These are phyloP conservation scores for Bolinopsis microptera DNA, from an alignment of 37 sponge, comb jelly and placozoan genomes.

Conservation along the genomic window DNA sequence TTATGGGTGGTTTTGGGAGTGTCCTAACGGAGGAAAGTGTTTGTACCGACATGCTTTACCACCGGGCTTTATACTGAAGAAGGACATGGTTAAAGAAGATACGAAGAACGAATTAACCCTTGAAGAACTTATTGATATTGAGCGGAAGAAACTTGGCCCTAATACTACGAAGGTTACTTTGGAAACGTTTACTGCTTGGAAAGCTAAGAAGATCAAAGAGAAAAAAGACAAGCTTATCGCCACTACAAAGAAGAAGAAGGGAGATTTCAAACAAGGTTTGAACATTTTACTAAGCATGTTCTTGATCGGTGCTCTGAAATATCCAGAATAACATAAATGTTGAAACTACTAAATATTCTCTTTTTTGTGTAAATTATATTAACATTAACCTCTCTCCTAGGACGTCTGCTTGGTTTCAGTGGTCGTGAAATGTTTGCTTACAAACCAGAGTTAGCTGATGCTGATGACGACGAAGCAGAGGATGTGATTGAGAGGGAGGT, in stretches of 20 bases:
- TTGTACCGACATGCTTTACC: constrained; percentile 96
- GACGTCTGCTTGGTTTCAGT: constrained; percentile 69
- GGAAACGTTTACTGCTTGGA: constrained; percentile 85
- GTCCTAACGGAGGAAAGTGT: constrained; percentile 92
- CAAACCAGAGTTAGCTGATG: constrained; percentile 83
- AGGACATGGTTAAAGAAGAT: constrained; percentile 73
- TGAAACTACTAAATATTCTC: no score
- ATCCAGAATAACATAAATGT: no score
- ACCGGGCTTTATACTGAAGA: constrained; percentile 95
- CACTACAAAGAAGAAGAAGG: constrained; percentile 75
- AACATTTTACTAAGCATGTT: no score
- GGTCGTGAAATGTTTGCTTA: constrained; percentile 97
- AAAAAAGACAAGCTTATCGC: constrained; percentile 73
- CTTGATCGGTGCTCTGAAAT: no score
- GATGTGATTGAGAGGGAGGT: constrained; percentile 67
- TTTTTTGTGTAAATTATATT: no score
- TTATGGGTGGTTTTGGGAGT: constrained; percentile 99
- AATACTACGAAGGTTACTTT: constrained; percentile 68
- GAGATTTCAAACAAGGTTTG: constrained; percentile 85
- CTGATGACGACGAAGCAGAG: constrained; percentile 78
- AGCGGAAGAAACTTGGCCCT: constrained; percentile 71
- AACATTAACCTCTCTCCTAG: no score
- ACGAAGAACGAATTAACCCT: constrained; percentile 77
- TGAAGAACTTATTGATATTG: constrained; percentile 93
- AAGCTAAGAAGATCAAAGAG: constrained; percentile 80